Evolutionary conservation across 2,888 invertebrate genomes (phyloP).

Genomic region (Geotrupes spiniger): DNA sequence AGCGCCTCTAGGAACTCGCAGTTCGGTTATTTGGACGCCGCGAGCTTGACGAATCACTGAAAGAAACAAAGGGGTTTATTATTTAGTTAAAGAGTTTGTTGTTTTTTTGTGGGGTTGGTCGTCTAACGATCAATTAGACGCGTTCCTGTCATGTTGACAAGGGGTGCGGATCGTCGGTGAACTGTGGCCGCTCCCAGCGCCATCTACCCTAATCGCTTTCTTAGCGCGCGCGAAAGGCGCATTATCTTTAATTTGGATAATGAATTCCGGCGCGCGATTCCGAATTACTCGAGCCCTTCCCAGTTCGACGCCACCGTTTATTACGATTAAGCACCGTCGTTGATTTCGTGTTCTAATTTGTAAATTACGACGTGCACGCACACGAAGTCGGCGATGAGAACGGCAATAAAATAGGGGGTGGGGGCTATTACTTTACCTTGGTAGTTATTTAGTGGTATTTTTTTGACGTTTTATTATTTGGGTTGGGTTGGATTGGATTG

Average conservation of each 20-base stretch:
- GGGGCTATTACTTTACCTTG: no score
- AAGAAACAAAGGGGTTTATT: no score
- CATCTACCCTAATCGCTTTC: slow-evolving; percentile 13
- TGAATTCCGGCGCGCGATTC: slow-evolving; percentile 25
- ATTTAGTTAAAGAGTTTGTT: no score
- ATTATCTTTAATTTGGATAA: slow-evolving; percentile 33
- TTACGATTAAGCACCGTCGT: slow-evolving; percentile 13
- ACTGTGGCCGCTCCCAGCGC: slow-evolving; percentile 3
- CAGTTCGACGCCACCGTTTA: slow-evolving; percentile 15
- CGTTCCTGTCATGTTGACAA: slow-evolving; percentile 2
- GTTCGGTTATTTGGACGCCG: slow-evolving; percentile 33
- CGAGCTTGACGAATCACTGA: background rate
- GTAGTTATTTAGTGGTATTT: no score
- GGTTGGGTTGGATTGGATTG: no score
- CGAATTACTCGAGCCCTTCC: slow-evolving; percentile 22
- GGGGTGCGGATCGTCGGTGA: background rate
- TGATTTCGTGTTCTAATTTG: background rate
- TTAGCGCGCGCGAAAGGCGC: slow-evolving; percentile 10
- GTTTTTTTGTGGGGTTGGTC: no score
- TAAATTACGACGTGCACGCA: background rate
- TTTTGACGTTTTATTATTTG: no score
- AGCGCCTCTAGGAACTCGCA: slow-evolving; percentile 39
- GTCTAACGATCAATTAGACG: background rate
- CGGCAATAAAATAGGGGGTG: background rate
- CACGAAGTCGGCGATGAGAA: background rate